These are phyloP conservation scores for Eupeodes latifasciatus DNA, from an alignment of 2,888 invertebrate genomes.

Conservation along the genomic window DNA sequence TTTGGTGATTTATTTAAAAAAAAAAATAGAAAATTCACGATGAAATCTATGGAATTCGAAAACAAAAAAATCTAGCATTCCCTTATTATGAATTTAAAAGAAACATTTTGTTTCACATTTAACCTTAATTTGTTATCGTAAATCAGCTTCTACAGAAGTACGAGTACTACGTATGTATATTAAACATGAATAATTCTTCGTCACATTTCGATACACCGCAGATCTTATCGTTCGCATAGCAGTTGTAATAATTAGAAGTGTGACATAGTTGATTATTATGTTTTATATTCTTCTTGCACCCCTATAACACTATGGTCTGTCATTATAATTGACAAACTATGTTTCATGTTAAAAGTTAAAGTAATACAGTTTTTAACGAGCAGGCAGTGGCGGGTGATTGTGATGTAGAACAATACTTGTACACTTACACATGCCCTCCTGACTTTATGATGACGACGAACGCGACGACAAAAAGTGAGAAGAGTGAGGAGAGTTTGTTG, in stretches of 20 bases:
- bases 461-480: neutral
- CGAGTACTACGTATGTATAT: neutral
- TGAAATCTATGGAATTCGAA: neutral
- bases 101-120: neutral
- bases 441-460: neutral
- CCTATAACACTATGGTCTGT: neutral
- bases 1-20: neutral
- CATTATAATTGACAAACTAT: constrained; percentile 30
- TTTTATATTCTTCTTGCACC: neutral
- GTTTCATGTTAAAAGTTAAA: constrained; percentile 17
- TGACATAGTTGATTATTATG: constrained; percentile 31
- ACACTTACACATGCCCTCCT: neutral
- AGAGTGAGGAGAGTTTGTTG: neutral
- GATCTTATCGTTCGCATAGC: constrained; percentile 13
- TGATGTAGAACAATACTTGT: neutral
- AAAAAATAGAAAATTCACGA: neutral
- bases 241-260: constrained; percentile 22
- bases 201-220: constrained; percentile 30
- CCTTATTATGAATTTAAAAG: neutral
- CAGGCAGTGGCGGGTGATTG: neutral
- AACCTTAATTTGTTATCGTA: constrained; percentile 11
- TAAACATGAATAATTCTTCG: constrained; percentile 8
- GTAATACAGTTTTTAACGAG: neutral
- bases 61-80: neutral
- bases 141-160: constrained; percentile 38